Conservation (phyloP, 1,140 invertebrate genomes). For the Aphelenchoides besseyi region DNA sequence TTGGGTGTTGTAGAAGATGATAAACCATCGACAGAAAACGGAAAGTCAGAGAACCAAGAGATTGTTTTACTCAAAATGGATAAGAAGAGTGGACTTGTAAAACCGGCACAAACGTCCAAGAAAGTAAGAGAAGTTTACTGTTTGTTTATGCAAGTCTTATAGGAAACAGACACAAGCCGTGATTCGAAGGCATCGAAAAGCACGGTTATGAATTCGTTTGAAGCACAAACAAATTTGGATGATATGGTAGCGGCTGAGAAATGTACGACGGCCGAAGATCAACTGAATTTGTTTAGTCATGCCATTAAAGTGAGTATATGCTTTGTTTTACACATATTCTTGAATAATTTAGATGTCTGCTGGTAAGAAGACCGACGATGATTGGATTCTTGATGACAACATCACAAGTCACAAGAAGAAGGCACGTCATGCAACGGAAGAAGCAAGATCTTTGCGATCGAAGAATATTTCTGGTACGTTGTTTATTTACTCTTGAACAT, state of each 20-base stretch:
- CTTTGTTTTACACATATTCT: conserved; percentile 19
- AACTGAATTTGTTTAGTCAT: conserved; percentile 76
- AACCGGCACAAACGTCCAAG: conserved; percentile 31
- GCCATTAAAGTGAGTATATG: conserved; percentile 68
- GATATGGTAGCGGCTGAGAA: conserved; percentile 76
- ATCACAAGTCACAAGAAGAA: conserved; percentile 73
- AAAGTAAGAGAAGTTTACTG: conserved; percentile 18
- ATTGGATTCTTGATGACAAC: conserved; percentile 78
- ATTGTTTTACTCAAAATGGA: conserved; percentile 56
- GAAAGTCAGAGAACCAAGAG: neutral
- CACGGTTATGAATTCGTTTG: conserved; percentile 48
- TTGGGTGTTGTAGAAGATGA: conserved; percentile 34
- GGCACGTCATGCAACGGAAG: conserved; percentile 69
- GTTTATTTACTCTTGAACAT: neutral
- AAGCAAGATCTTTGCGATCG: conserved; percentile 69
- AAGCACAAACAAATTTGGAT: conserved; percentile 36
- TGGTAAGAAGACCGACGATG: conserved; percentile 67
- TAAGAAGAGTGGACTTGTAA: conserved; percentile 43
- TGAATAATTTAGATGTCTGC: conserved; percentile 24
- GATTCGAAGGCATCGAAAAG: neutral
- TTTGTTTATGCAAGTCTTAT: neutral
- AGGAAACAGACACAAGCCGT: neutral
- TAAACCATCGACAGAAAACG: neutral
- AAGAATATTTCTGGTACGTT: conserved; percentile 69
- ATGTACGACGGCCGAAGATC: conserved; percentile 74